These are phyloP conservation scores for Manduca sexta DNA, from an alignment of 1,140 invertebrate species.

Conservation along the genomic window DNA sequence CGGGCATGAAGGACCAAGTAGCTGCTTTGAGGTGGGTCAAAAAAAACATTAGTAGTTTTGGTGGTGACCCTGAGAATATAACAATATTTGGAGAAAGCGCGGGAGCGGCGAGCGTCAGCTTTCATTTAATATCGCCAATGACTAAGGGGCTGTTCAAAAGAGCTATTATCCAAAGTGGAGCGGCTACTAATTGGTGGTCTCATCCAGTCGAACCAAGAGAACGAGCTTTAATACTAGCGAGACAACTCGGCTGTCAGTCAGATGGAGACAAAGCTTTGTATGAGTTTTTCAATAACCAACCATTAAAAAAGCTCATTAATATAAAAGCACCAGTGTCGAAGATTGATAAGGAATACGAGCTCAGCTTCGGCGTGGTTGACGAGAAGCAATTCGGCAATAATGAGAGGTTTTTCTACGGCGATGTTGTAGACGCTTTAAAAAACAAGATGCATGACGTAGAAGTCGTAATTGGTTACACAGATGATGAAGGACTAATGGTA, in stretches of 20 bases:
- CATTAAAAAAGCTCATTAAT: conserved; percentile 9
- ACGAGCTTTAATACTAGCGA: conserved; percentile 12
- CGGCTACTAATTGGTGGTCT: conserved; percentile 7
- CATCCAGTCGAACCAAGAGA: conserved; percentile 6
- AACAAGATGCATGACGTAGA: conserved; percentile 23
- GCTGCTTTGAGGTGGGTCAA: conserved; percentile 76
- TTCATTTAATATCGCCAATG: conserved; percentile 63
- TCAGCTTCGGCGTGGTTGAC: conserved; percentile 8
- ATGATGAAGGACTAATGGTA: conserved; percentile 16
- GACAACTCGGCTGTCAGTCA: conserved; percentile 17
- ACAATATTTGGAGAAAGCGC: conserved; percentile 75
- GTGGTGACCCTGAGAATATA: conserved; percentile 76
- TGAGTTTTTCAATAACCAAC: conserved; percentile 23
- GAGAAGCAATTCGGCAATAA: conserved; percentile 24
- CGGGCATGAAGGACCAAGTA: conserved; percentile 78
- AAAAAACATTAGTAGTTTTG: conserved; percentile 78
- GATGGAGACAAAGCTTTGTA: conserved; percentile 17
- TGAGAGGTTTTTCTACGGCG: conserved; percentile 26
- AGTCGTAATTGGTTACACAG: conserved; percentile 17
- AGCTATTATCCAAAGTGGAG: conserved; percentile 16
- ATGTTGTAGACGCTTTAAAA: conserved; percentile 6
- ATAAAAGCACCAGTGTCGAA: conserved; percentile 3
- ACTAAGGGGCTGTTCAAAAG: conserved; percentile 36
- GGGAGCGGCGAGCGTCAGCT: conserved; percentile 65
- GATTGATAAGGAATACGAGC: conserved; percentile 4